Evolutionary conservation across 2,888 invertebrate genomes (phyloP).

Genomic region (Scaptomyza tumidula): DNA sequence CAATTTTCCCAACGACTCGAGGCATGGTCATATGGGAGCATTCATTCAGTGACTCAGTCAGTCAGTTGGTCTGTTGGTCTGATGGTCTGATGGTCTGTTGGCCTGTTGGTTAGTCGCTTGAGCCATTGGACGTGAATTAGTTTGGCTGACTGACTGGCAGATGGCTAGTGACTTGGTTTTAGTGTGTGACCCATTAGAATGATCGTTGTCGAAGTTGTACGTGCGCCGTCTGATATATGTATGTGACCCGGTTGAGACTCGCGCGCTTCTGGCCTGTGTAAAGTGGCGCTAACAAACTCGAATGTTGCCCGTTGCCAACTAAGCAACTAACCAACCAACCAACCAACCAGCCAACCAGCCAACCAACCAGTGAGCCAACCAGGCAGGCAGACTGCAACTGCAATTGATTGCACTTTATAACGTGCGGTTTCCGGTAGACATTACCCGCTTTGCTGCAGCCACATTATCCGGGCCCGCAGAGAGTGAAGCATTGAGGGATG

Average conservation of each 20-base stretch:
- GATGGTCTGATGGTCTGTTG: slow-evolving; percentile 7
- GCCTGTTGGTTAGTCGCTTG: slow-evolving; percentile 36
- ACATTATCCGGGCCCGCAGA: slow-evolving; percentile 55
- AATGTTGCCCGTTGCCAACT: slow-evolving; percentile 57
- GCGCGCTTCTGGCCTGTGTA: slow-evolving; percentile 52
- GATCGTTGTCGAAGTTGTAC: slow-evolving; percentile 76
- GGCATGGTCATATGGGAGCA: slow-evolving; percentile 55
- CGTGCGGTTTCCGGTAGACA: slow-evolving; percentile 80
- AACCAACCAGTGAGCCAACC: slow-evolving; percentile 8
- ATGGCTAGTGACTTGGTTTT: slow-evolving; percentile 61
- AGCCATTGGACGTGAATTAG: slow-evolving; percentile 74
- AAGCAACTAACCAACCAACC: slow-evolving; percentile 14
- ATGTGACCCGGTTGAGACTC: slow-evolving; percentile 60
- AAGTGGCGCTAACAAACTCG: slow-evolving; percentile 72
- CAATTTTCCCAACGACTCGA: slow-evolving; percentile 73
- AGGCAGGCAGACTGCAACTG: slow-evolving; percentile 48
- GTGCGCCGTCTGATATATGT: slow-evolving; percentile 71
- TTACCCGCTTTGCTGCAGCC: slow-evolving; percentile 72
- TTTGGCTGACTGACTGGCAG: slow-evolving; percentile 53
- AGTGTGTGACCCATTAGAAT: slow-evolving; percentile 79
- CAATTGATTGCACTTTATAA: slow-evolving; percentile 82
- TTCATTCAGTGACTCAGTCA: slow-evolving; percentile 38
- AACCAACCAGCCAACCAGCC: slow-evolving; percentile 16
- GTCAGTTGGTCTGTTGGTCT: slow-evolving; percentile 10
- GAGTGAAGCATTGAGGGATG: slow-evolving; percentile 9